These are phyloP conservation scores for Lordiphosa fenestrarum DNA, from an alignment of 2,888 invertebrate genomes.

Conservation along the genomic window DNA sequence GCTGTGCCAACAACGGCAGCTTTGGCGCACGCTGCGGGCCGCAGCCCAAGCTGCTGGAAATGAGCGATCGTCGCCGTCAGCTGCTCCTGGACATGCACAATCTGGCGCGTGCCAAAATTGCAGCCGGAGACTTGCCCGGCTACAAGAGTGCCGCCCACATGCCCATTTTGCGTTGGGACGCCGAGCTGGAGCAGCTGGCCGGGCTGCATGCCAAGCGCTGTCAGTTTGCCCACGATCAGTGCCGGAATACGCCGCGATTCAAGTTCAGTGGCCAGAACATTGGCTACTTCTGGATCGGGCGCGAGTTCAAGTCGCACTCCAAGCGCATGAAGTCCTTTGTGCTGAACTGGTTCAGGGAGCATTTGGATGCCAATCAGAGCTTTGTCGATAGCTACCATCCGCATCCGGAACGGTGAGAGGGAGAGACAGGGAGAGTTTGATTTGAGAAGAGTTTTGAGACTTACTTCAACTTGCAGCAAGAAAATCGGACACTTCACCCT, in stretches of 20 bases:
- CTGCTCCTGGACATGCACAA: slow-evolving; percentile 78
- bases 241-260: slow-evolving; percentile 75
- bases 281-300: slow-evolving; percentile 76
- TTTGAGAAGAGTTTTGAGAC: too few relatives aligned
- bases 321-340: slow-evolving; percentile 77
- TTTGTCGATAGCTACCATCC: slow-evolving; percentile 68
- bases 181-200: slow-evolving; percentile 75
- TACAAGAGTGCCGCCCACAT: slow-evolving; percentile 73
- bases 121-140: slow-evolving; percentile 69
- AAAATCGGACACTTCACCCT: slow-evolving; percentile 78
- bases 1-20: slow-evolving; percentile 70
- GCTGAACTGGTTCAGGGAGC: slow-evolving; percentile 77
- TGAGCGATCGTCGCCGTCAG: slow-evolving; percentile 74
- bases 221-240: slow-evolving; percentile 75
- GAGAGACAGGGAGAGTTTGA: not conserved
- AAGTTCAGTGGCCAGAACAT: slow-evolving; percentile 77
- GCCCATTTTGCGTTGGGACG: slow-evolving; percentile 77
- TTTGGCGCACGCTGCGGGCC: slow-evolving; percentile 61
- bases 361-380: slow-evolving; percentile 75
- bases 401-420: slow-evolving; percentile 64
- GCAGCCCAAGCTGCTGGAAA: slow-evolving; percentile 62
- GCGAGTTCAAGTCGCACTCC: slow-evolving; percentile 77
- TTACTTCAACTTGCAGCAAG: slow-evolving; percentile 55
- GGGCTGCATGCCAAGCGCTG: slow-evolving; percentile 76
- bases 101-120: slow-evolving; percentile 74